Evolutionary conservation across 2,888 invertebrate genomes (phyloP), one percentile per base, ranked within the genome.

Genomic region (Brachyptera risi): DNA sequence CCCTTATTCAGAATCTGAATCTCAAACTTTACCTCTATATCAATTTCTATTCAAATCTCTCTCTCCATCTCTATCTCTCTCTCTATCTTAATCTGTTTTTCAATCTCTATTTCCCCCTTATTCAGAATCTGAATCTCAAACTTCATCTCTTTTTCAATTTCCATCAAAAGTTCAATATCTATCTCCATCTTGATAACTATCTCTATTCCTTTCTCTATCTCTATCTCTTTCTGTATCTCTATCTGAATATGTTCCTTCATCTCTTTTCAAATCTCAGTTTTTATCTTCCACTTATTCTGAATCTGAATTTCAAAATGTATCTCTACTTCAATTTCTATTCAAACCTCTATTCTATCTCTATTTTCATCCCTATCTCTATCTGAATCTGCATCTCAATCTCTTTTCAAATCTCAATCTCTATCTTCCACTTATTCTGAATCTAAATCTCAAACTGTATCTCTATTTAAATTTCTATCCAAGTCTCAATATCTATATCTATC

Each of bases 401-500:
- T n/a, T n/a, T n/a, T n/a, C n/a, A n/a, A n/a, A n/a, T n/a, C n/a
- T n/a, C 50, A n/a, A 5, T 9, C 15, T 9, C 7, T 5, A 9
- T 59, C n/a, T 59, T 15, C 17, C 13, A 19, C 42, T 2, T 7
- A 23, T 44, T 42, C 15, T n/a, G n/a, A 24, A 24, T 23, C 27
- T 38, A 3, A 27, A n/a, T n/a, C n/a, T n/a, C n/a, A n/a, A n/a
- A n/a, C n/a, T n/a, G n/a, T n/a, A n/a, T n/a, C n/a, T n/a, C n/a
- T n/a, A n/a, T n/a, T n/a, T n/a, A n/a, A n/a, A n/a, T n/a, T n/a
- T n/a, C 50, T 58, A 15, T 27, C 11, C 51, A 31, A 38, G 24
- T 51, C 62, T 59, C 51, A 37, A 27, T 38, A 23, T 51, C 26
- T 37, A 21, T 31, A 5, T 54, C 35, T 60, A n/a, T 37, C 26